phyloP scores from a whole-genome alignment of 2,888 invertebrate genomes.

The Ferdinandea cuprea region DNA sequence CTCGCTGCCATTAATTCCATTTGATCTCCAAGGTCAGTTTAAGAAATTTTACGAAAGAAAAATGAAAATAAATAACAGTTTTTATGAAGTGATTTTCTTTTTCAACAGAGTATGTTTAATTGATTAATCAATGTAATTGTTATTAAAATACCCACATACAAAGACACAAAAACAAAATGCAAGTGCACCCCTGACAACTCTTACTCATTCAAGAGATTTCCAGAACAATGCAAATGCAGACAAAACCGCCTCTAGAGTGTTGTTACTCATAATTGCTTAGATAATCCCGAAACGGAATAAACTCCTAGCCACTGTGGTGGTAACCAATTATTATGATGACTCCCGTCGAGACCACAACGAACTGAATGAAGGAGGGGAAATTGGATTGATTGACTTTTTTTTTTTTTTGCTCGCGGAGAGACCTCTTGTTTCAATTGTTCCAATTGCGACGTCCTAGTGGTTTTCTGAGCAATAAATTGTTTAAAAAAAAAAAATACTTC shows the following conservation, averaged over 20 bases:
- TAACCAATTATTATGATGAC: conserved; percentile 43
- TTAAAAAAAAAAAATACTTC: conserved; percentile 2
- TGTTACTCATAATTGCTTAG: conserved; percentile 59
- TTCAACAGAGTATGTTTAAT: conserved; percentile 40
- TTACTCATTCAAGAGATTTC: background rate
- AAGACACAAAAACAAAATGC: background rate
- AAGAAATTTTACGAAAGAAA: background rate
- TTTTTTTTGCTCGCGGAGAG: conserved; percentile 12
- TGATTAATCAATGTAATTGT: conserved; percentile 60
- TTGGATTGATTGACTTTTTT: conserved; percentile 24
- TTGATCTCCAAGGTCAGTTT: conserved; percentile 31
- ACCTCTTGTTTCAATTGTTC: conserved; percentile 57
- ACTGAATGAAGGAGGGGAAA: conserved; percentile 10
- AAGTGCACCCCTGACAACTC: background rate
- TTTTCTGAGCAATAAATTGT: conserved; percentile 10
- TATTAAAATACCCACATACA: conserved; percentile 52
- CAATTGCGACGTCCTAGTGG: conserved; percentile 39
- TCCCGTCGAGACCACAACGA: conserved; percentile 13
- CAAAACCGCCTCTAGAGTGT: conserved; percentile 15
- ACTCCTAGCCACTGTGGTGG: conserved; percentile 17
- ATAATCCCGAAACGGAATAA: conserved; percentile 58
- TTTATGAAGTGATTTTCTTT: background rate
- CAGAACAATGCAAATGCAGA: conserved; percentile 18
- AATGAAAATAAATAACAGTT: too few species aligned
- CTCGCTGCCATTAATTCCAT: background rate